Evolutionary conservation across 2,888 invertebrate species (phyloP).

Genomic region (Catocala fraxini): DNA sequence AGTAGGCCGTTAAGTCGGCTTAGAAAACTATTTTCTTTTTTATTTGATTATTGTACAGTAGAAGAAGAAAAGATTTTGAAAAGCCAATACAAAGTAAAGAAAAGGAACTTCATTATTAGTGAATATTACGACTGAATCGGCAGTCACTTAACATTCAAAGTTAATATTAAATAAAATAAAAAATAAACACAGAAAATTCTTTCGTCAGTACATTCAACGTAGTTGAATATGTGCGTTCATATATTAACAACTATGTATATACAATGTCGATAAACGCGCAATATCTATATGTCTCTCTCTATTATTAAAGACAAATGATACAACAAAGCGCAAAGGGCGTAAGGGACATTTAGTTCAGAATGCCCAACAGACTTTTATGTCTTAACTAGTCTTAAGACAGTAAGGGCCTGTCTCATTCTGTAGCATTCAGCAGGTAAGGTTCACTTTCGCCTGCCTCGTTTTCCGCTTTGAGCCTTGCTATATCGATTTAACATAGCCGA

Average conservation of each 20-base stretch:
- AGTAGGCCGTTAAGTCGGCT: no score
- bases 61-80: background rate
- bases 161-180: constrained; percentile 9
- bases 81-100: background rate
- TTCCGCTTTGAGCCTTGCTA: no score
- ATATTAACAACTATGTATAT: constrained; percentile 43
- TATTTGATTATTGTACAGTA: no score
- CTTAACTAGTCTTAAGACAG: background rate
- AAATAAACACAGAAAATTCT: constrained; percentile 21
- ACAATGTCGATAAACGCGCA: constrained; percentile 36
- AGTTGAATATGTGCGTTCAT: constrained; percentile 41
- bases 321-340: background rate
- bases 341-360: no score
- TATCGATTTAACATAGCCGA: constrained; percentile 31
- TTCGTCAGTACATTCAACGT: constrained; percentile 24
- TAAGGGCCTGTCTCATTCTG: background rate
- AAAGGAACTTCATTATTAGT: constrained; percentile 1
- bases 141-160: background rate
- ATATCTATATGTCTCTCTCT: constrained; percentile 7
- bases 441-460: no score
- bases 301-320: constrained; percentile 3
- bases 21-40: no score
- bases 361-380: background rate
- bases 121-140: background rate
- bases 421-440: no score